Conservation (phyloP, 2,113 vertebrate species). For the Propithecus coquereli region DNA sequence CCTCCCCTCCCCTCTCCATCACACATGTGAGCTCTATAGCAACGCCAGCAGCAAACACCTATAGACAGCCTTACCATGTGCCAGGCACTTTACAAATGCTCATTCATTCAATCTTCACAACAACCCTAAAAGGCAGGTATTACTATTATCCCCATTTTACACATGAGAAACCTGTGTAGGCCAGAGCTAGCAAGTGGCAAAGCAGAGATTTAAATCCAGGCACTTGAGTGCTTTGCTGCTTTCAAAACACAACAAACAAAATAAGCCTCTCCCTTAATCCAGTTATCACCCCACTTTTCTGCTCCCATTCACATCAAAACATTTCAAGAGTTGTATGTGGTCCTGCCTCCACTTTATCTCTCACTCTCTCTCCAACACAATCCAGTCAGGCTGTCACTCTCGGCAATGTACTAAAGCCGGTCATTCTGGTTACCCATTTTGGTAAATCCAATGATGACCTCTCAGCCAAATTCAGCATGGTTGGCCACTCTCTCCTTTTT, state of each 20-base stretch:
- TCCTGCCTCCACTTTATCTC: neutral
- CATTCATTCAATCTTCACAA: neutral
- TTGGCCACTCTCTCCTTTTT: neutral
- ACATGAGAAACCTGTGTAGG: neutral
- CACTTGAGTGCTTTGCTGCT: neutral
- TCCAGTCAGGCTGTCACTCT: neutral
- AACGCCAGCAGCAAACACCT: neutral
- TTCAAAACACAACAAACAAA: neutral
- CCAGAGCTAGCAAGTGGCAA: neutral
- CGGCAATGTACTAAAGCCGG: neutral
- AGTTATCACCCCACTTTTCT: neutral
- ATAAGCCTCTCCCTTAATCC: neutral
- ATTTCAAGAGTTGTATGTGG: neutral
- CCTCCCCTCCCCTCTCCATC: neutral
- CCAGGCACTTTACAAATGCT: neutral
- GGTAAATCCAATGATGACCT: too few species aligned
- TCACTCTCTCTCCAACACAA: neutral
- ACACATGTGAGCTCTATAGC: fast-evolving
- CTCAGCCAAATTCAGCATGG: neutral
- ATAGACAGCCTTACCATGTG: too few species aligned
- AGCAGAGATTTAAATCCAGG: neutral
- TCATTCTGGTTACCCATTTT: neutral
- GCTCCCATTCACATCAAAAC: neutral
- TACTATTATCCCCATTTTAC: neutral
- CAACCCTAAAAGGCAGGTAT: neutral